Evolutionary conservation across 2,113 vertebrate genomes (phyloP).

Genomic region (Oceanodroma tethys): DNA sequence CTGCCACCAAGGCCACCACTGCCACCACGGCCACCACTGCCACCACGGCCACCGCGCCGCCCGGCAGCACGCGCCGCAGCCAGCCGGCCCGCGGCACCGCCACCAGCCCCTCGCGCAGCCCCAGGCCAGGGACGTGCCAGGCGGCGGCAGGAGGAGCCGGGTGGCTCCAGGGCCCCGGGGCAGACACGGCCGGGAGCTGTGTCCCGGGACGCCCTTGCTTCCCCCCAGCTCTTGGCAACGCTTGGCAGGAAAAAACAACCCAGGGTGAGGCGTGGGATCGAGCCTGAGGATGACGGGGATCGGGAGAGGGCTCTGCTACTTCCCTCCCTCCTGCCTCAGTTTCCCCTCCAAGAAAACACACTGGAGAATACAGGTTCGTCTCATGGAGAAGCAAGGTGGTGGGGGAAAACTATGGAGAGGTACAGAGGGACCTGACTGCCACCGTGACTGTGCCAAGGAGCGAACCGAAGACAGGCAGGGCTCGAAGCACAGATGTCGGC

Average conservation of each 20-base stretch:
- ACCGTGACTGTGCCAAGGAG: not conserved
- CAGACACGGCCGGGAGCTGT: not conserved
- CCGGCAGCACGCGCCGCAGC: not conserved
- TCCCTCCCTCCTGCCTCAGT: conserved; percentile 16
- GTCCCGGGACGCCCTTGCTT: not conserved
- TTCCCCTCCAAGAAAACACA: not conserved
- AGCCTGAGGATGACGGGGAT: not conserved
- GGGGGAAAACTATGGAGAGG: not conserved
- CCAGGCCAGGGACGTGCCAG: not conserved
- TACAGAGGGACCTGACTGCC: not conserved
- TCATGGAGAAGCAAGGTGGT: not conserved
- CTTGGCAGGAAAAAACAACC: not conserved
- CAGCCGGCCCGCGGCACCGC: accelerated
- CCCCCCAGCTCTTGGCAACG: not conserved
- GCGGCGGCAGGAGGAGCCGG: not conserved
- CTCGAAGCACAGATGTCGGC: not conserved
- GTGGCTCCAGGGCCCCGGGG: not conserved
- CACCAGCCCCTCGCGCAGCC: not conserved
- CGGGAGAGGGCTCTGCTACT: not conserved
- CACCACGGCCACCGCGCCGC: not conserved
- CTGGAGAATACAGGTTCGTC: accelerated
- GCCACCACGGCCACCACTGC: not conserved
- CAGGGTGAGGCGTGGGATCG: not conserved
- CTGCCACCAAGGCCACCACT: accelerated
- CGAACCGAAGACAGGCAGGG: not conserved